These are phyloP conservation scores for Syrista parreyssii DNA, from an alignment of 2,888 invertebrate genomes.

Conservation along the genomic window DNA sequence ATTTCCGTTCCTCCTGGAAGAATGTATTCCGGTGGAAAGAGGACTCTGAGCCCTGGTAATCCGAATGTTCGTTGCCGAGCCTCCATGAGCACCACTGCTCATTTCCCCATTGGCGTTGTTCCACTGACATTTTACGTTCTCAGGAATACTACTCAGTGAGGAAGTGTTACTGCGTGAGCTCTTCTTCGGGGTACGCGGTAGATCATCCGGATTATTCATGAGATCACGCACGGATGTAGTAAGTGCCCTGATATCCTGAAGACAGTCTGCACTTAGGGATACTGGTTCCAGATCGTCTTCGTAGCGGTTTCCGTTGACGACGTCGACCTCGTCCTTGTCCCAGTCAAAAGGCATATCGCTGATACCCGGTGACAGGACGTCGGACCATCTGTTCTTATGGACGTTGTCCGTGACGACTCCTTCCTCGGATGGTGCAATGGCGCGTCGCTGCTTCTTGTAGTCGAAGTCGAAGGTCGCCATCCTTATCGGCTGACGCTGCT, in stretches of 20 bases:
- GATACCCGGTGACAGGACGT: neutral
- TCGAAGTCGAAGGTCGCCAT: constrained; percentile 57
- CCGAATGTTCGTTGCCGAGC: constrained; percentile 8
- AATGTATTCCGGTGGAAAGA: constrained; percentile 7
- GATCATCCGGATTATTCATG: constrained; percentile 39
- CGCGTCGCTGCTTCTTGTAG: constrained; percentile 43
- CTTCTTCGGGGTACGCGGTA: neutral
- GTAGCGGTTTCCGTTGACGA: constrained; percentile 36
- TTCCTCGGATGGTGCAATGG: constrained; percentile 14
- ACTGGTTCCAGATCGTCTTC: constrained; percentile 37
- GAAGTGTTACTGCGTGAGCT: constrained; percentile 29
- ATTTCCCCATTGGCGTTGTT: neutral
- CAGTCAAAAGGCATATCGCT: neutral
- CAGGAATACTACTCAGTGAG: constrained; percentile 41
- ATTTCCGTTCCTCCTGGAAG: constrained; percentile 36
- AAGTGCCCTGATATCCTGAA: constrained; percentile 44
- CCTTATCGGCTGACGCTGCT: constrained; percentile 63
- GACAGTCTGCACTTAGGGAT: constrained; percentile 44
- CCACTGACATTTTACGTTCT: constrained; percentile 19
- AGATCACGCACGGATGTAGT: constrained; percentile 46
- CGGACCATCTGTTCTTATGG: constrained; percentile 2
- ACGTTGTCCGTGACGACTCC: constrained; percentile 20
- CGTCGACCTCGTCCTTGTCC: constrained; percentile 34
- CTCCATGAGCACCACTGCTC: constrained; percentile 17
- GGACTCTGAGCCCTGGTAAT: constrained; percentile 6